Evolutionary conservation across 2,113 vertebrate species (phyloP), one percentile per base, ranked within the genome.

Genomic region (Myrmophylax atrothorax): DNA sequence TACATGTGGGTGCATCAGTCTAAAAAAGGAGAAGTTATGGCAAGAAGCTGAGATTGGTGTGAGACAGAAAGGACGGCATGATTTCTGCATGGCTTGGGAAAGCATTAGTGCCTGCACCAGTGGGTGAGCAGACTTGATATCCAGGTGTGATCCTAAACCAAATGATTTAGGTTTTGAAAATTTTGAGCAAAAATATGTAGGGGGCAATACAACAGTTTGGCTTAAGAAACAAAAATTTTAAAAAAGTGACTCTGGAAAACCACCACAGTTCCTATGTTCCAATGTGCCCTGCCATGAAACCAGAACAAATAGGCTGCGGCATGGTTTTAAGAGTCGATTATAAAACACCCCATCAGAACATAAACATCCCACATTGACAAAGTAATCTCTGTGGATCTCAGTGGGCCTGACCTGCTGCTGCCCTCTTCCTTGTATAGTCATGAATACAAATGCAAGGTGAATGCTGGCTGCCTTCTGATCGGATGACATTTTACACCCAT

Each of bases 381-480:
- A 93, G 94, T 96, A 96, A 94, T 96, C 94, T 94, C 94, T 84
- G 85, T 92, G 87, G 82, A 94, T 95, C 89, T 95, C 94, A 64
- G 88, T 96, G 93, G 86, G 88, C 79, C 88, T 96, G 93, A 96
- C 92, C 96, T 58, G 53, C 52, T 52, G 74, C 90, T 94, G 76
- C 72, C 88, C 92, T 93, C 86, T 96, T 94, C 94, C 90, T 96
- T 95, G 96, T 88, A 94, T 91, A 96, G 94, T 93, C 93, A 96
- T 92, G 92, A 97, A 97, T 95, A 96, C 83, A 95, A 96, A 96
- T 95, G 86, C 90, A 96, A 96, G 96, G 90, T 96, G 95, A 96
- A 91, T 40, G 78, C 78, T 22, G 72, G 72, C 82, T 96, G 78
- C 93, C 87, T 90, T 94, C 85, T 93, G 94, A 93, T 96, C 75